phyloP scores from a whole-genome alignment of 2,888 invertebrate genomes.

The Plagodis pulveraria region DNA sequence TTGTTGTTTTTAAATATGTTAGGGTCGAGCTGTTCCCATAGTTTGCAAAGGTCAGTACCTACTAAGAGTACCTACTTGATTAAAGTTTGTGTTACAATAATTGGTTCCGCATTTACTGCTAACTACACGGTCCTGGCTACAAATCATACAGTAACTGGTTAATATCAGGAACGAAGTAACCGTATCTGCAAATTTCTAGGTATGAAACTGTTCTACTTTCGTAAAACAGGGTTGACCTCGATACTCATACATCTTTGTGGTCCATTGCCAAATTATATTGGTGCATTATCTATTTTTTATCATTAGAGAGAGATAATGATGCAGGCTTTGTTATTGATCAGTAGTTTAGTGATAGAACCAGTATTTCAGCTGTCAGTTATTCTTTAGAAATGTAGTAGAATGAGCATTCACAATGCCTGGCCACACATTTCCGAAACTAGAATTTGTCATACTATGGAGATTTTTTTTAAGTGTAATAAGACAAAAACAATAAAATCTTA shows the following conservation, averaged over 20 bases:
- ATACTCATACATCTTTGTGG: slow-evolving; percentile 6
- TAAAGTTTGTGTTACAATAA: slow-evolving; percentile 1
- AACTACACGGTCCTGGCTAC: slow-evolving; percentile 20
- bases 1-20: slow-evolving; percentile 5
- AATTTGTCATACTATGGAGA: no score
- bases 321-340: slow-evolving; percentile 7
- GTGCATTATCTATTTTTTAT: slow-evolving; percentile 16
- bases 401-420: no score
- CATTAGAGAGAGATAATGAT: slow-evolving; percentile 12
- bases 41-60: slow-evolving; percentile 18
- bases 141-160: slow-evolving; percentile 32
- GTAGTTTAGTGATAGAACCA: background rate
- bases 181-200: slow-evolving; percentile 19
- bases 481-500: no score
- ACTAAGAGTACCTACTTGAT: background rate
- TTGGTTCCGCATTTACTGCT: slow-evolving; percentile 34
- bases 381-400: no score
- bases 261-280: slow-evolving; percentile 23
- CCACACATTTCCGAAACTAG: no score
- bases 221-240: slow-evolving; percentile 29
- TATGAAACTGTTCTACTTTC: slow-evolving; percentile 3
- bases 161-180: slow-evolving; percentile 31
- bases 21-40: background rate
- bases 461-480: no score
- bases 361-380: no score